phyloP scores from a whole-genome alignment of 2,888 invertebrate species.

The Poecilobothrus nobilitatus region DNA sequence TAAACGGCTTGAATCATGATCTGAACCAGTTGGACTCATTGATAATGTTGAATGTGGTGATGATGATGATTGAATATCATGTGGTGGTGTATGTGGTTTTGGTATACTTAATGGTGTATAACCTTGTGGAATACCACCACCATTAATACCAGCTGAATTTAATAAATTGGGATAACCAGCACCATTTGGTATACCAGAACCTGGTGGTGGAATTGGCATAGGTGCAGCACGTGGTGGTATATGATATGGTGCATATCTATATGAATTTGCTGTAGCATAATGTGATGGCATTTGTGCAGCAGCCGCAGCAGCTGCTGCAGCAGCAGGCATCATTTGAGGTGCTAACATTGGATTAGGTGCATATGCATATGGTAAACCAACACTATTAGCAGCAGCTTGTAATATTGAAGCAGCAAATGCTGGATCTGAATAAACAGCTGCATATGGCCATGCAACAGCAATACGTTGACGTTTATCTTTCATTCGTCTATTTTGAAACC shows the following conservation, averaged over 20 bases:
- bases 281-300: slow-evolving; percentile 41
- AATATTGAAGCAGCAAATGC: slow-evolving; percentile 85
- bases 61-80: slow-evolving; percentile 41
- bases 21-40: slow-evolving; percentile 42
- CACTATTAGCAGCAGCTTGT: slow-evolving; percentile 76
- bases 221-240: slow-evolving; percentile 45
- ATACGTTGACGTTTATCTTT: slow-evolving; percentile 92
- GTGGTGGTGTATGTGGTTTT: slow-evolving; percentile 42
- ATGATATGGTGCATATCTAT: slow-evolving; percentile 48
- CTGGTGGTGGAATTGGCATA: slow-evolving; percentile 34
- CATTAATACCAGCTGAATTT: slow-evolving; percentile 26
- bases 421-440: slow-evolving; percentile 88
- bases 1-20: slow-evolving; percentile 39
- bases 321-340: slow-evolving; percentile 42
- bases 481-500: slow-evolving; percentile 62
- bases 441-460: slow-evolving; percentile 92
- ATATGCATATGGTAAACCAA: slow-evolving; percentile 55
- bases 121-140: slow-evolving; percentile 32
- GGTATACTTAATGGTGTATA: slow-evolving; percentile 31
- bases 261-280: slow-evolving; percentile 31
- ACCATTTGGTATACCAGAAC: slow-evolving; percentile 41
- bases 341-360: slow-evolving; percentile 50
- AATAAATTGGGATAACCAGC: background rate
- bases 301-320: slow-evolving; percentile 47
- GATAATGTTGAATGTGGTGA: slow-evolving; percentile 43